Evolutionary conservation across 1,140 invertebrate genomes (phyloP).

Genomic region (Harpegnathos saltator): DNA sequence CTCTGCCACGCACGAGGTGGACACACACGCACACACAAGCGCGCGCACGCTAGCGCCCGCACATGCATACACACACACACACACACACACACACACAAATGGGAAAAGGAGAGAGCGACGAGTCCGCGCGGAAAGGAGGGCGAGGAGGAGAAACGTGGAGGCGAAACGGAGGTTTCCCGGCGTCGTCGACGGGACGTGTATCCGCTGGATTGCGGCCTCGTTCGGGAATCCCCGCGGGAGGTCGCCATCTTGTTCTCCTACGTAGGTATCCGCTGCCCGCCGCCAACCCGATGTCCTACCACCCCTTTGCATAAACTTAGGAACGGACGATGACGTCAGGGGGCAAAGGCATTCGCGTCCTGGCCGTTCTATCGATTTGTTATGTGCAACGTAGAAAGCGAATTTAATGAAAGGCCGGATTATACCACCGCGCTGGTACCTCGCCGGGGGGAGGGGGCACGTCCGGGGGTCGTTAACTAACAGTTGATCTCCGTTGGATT

Average conservation of each 20-base stretch:
- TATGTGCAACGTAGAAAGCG: slow-evolving; percentile 53
- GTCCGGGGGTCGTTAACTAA: too few species aligned
- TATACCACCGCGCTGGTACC: not conserved
- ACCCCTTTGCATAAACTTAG: slow-evolving; percentile 82
- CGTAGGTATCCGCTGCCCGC: slow-evolving; percentile 66
- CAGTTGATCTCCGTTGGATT: too few species aligned
- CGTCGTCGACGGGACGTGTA: slow-evolving; percentile 80
- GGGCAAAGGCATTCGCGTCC: slow-evolving; percentile 67
- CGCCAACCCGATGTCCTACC: slow-evolving; percentile 75
- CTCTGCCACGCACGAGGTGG: slow-evolving; percentile 73
- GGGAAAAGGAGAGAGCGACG: not conserved
- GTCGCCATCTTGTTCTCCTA: slow-evolving; percentile 81
- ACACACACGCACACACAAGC: too few species aligned
- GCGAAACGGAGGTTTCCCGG: slow-evolving; percentile 69
- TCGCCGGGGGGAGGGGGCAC: too few species aligned
- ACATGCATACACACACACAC: too few species aligned
- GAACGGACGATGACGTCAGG: slow-evolving; percentile 77
- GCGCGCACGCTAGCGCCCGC: too few species aligned
- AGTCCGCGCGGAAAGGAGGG: slow-evolving; percentile 38
- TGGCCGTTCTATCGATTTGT: slow-evolving; percentile 71
- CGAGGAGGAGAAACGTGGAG: slow-evolving; percentile 47
- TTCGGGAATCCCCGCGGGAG: slow-evolving; percentile 81
- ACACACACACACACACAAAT: slow-evolving; percentile 22
- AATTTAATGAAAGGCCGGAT: slow-evolving; percentile 47
- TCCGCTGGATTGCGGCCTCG: slow-evolving; percentile 82